Conservation (phyloP, 2,113 vertebrate species). For the Scalopus aquaticus region DNA sequence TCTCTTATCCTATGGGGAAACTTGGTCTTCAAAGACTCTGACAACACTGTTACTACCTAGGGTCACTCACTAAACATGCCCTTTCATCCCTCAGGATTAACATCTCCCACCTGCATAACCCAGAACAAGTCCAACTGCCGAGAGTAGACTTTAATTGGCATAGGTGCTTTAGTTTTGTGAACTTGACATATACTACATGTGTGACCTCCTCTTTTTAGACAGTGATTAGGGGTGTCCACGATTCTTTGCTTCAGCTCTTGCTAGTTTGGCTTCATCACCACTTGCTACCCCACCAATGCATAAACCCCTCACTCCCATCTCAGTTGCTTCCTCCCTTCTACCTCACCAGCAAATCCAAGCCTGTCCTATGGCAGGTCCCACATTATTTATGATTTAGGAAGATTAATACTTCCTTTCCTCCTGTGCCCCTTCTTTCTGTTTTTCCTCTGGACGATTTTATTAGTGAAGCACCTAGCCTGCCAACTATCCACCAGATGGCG, state of each 20-base stretch:
- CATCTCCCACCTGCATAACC: not conserved
- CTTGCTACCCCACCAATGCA: not conserved
- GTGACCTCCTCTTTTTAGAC: not conserved
- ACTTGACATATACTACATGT: not conserved
- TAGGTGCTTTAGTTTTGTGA: not conserved
- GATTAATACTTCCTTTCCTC: not conserved
- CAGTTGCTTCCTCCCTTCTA: not conserved
- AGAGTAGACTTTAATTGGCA: not conserved
- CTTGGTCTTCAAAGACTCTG: not conserved
- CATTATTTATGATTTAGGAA: not conserved
- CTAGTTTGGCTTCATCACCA: not conserved
- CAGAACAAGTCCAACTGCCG: not conserved
- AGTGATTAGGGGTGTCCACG: too few relatives aligned
- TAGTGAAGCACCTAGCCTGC: not conserved
- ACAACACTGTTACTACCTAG: not conserved
- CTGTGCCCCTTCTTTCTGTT: not conserved
- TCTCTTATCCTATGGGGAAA: not conserved
- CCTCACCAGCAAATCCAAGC: not conserved
- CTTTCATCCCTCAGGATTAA: not conserved
- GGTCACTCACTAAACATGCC: not conserved
- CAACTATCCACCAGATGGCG: slow-evolving; percentile 64
- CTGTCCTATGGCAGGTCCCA: too few relatives aligned
- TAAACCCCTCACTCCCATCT: rapidly evolving
- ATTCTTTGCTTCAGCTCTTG: not conserved
- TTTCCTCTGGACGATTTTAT: not conserved